Percentiles rank a stretch among this genome's conserved stretches.
phyloP scores from a whole-genome alignment of 2,888 invertebrate species.

The Mythimna impura region DNA sequence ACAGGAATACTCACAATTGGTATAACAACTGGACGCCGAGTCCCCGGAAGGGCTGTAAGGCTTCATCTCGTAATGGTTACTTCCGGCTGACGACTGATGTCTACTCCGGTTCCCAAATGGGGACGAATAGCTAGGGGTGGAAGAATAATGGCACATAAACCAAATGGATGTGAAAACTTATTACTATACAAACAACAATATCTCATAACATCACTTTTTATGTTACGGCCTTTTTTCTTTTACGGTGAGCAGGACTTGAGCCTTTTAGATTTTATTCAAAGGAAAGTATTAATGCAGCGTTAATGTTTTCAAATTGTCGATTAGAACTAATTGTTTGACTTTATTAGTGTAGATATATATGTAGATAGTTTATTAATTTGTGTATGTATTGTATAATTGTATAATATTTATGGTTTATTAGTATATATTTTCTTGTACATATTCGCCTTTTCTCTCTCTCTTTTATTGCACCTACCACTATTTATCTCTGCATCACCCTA shows the following conservation, averaged over 20 bases:
- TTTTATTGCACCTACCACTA: too few relatives aligned
- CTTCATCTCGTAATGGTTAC: conserved; percentile 88
- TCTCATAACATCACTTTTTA: conserved; percentile 61
- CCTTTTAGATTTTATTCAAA: conserved; percentile 35
- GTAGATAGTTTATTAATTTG: too few relatives aligned
- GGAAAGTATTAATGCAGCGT: too few relatives aligned
- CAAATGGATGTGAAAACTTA: conserved; percentile 68
- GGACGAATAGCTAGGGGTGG: conserved; percentile 81
- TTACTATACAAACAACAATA: conserved; percentile 65
- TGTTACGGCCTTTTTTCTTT: conserved; percentile 58
- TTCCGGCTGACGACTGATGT: conserved; percentile 81
- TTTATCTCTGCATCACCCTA: too few relatives aligned
- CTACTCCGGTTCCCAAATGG: conserved; percentile 84
- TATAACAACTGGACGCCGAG: conserved; percentile 86
- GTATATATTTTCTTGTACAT: too few relatives aligned
- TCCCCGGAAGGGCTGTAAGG: conserved; percentile 88
- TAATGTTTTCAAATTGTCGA: too few relatives aligned
- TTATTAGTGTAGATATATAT: too few relatives aligned
- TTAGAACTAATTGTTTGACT: too few relatives aligned
- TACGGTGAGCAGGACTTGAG: conserved; percentile 32
- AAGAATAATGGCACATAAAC: conserved; percentile 65
- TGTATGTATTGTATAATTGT: too few relatives aligned
- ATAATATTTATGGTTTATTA: too few relatives aligned
- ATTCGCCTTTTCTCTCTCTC: too few relatives aligned
- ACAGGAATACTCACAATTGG: conserved; percentile 80